A percentile compares a stretch with the other conserved stretches of the same genome.
Conservation (phyloP, 1,140 invertebrate species). For the Drosophila kohkoa region DNA sequence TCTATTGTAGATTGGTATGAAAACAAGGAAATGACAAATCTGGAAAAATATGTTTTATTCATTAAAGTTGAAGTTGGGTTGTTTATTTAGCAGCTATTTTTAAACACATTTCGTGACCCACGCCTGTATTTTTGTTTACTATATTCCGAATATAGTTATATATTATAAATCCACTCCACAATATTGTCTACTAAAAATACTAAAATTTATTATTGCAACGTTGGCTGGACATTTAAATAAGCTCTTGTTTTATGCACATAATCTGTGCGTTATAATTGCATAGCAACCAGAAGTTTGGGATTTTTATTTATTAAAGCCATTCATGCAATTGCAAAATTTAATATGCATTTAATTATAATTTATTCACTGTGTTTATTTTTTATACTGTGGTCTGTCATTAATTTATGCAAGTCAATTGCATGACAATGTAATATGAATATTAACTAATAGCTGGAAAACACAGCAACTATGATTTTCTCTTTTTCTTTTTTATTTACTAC, state of each 20-base stretch:
- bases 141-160: no score
- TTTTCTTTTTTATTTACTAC: background rate
- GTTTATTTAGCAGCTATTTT: no score
- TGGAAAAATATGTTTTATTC: no score
- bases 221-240: no score
- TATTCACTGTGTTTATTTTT: background rate
- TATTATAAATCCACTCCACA: no score
- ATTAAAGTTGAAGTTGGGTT: no score
- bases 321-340: background rate
- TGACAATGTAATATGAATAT: background rate
- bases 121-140: no score
- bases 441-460: conserved; percentile 1
- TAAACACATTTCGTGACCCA: no score
- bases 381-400: background rate
- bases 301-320: background rate
- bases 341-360: background rate
- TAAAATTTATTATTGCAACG: background rate
- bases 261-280: background rate
- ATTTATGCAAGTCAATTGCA: background rate
- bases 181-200: no score
- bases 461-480: background rate
- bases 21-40: no score
- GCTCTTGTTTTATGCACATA: no score
- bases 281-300: background rate
- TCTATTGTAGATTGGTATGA: no score